phyloP scores from a whole-genome alignment of 2,797 vertebrate genomes.

The Phrynocephalus forsythii region DNA sequence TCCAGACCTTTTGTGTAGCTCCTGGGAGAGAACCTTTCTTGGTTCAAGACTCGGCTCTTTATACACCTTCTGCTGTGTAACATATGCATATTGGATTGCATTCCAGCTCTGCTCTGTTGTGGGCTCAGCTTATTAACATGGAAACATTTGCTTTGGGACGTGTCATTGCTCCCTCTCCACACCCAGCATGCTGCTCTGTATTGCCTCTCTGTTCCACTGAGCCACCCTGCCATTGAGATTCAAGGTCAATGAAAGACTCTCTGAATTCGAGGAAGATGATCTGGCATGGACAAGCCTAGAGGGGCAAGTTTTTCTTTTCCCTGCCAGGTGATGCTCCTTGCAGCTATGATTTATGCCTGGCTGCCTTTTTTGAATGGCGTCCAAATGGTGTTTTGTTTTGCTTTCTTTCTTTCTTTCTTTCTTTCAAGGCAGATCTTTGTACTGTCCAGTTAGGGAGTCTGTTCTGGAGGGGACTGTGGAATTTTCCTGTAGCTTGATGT shows the following conservation, averaged over 20 bases:
- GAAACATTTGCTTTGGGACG: constrained; percentile 5
- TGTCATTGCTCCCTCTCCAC: rapidly evolving
- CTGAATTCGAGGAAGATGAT: constrained; percentile 27
- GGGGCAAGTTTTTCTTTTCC: neutral
- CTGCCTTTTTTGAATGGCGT: neutral
- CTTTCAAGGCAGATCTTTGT: constrained; percentile 16
- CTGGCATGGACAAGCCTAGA: constrained; percentile 9
- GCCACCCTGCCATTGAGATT: neutral
- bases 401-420: neutral
- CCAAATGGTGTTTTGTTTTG: neutral
- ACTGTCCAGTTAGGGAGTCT: constrained; percentile 22
- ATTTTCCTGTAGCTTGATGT: constrained; percentile 46
- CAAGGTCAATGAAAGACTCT: constrained; percentile 18
- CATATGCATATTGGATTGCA: neutral
- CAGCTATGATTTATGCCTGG: constrained; percentile 21
- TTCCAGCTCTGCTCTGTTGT: constrained; percentile 1
- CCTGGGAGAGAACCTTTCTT: neutral
- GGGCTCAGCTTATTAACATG: neutral
- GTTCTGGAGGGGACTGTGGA: constrained; percentile 31
- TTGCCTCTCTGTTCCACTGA: constrained; percentile 5
- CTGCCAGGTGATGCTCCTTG: neutral
- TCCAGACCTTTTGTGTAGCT: neutral
- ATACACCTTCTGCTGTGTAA: constrained; percentile 17
- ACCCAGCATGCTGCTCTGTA: neutral
- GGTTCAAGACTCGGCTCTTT: neutral